Evolutionary conservation across 2,888 invertebrate species (phyloP).

Genomic region (Ichneumoninae sp.): DNA sequence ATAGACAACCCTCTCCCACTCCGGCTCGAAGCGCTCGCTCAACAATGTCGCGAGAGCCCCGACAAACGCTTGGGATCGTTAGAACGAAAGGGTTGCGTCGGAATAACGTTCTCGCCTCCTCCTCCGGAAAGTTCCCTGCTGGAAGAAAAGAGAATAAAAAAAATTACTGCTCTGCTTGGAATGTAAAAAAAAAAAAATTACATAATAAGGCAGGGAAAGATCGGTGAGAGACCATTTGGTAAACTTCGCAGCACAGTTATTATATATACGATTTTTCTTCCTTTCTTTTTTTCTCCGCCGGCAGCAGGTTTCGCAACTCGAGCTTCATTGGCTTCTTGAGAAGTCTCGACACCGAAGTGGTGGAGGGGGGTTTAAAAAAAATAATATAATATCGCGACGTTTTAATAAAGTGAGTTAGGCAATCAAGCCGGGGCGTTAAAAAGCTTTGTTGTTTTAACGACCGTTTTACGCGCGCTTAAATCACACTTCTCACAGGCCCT

Average conservation of each 20-base stretch:
- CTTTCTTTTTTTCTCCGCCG: constrained; percentile 31
- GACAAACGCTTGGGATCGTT: constrained; percentile 53
- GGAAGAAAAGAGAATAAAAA: constrained; percentile 40
- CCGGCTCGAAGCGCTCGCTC: constrained; percentile 24
- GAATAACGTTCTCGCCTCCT: constrained; percentile 1
- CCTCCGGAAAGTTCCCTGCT: constrained; percentile 29
- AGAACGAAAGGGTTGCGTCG: constrained; percentile 66
- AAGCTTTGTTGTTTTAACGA: constrained; percentile 84
- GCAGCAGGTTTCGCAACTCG: constrained; percentile 55
- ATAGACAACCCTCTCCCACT: neutral
- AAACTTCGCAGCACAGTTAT: constrained; percentile 50
- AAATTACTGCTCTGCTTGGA: constrained; percentile 47
- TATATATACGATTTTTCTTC: neutral
- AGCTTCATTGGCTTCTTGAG: constrained; percentile 67
- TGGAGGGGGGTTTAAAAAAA: constrained; percentile 59
- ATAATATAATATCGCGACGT: constrained; percentile 80
- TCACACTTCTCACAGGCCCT: constrained; percentile 77
- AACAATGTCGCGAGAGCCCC: constrained; percentile 56
- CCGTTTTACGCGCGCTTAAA: constrained; percentile 83
- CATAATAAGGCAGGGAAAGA: constrained; percentile 23
- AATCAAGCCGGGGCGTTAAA: constrained; percentile 82
- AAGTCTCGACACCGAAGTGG: constrained; percentile 47
- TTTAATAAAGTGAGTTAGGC: constrained; percentile 84
- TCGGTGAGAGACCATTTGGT: constrained; percentile 55
- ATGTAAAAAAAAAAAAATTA: constrained; percentile 25